Evolutionary conservation across 1,140 invertebrate genomes (phyloP), one percentile per base, ranked within the genome.

Genomic region (Euglossa dilemma): DNA sequence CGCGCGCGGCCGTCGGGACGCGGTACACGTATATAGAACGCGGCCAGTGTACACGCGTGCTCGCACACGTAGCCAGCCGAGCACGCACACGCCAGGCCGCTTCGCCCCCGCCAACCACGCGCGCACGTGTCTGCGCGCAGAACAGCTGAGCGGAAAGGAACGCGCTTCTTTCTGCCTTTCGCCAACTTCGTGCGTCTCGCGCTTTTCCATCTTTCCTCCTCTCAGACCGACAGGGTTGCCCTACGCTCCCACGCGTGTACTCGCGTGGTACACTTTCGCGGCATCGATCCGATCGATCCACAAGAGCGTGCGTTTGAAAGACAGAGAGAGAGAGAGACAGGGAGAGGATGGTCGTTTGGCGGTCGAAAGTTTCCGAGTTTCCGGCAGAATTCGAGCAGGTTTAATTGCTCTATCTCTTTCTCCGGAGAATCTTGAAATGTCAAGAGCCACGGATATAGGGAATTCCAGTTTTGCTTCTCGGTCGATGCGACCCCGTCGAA

Each of bases 41-140:
- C 36, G n/a, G 56, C 25, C 23, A 14, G n/a, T 16, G 36, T 63
- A 73, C 23, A 59, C 67, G 50, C 16, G 50, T 63, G 45, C 61
- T 20, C 45, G 20, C 47, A 52, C 45, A 61, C 71, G 16, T 64
- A 74, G 16, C 9, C 59, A 36, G 84, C 85, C 85, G 91, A 85
- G 84, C 87, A 89, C 90, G 86, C 89, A 87, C 89, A 84, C 87
- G 85, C 85, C 50, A 57, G 80, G 76, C 63, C 78, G 84, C 76
- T n/a, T 82, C 87, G 81, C 87, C 84, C 87, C 87, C 87, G 87
- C 85, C 92, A 90, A 88, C 89, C 86, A 87, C 90, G 84, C 91
- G 93, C 92, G 93, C 92, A 93, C 93, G 93, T 93, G 93, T 93
- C 92, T 92, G 90, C 93, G 93, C 93, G 93, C 93, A 93, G 87